These are phyloP conservation scores for Drosophila buzzatii DNA, from an alignment of 2,888 invertebrate species.

Conservation along the genomic window DNA sequence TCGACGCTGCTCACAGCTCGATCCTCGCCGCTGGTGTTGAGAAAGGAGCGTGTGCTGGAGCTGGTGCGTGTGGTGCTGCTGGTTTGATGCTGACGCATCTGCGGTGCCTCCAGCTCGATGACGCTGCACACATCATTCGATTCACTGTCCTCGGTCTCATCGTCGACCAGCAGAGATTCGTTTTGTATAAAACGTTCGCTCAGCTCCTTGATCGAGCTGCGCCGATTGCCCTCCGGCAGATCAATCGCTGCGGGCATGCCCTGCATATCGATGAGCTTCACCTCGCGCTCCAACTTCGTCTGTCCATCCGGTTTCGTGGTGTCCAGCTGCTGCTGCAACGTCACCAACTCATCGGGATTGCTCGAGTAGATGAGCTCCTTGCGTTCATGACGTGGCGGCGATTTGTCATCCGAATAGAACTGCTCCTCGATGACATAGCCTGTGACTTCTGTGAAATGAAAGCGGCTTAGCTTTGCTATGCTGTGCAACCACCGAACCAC, in stretches of 20 bases:
- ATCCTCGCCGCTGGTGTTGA: conserved; percentile 88
- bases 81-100: conserved; percentile 70
- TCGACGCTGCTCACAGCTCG: conserved; percentile 91
- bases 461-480: background rate
- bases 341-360: conserved; percentile 86
- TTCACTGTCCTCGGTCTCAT: conserved; percentile 78
- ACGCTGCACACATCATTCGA: conserved; percentile 75
- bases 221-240: conserved; percentile 83
- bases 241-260: conserved; percentile 21
- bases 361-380: conserved; percentile 90
- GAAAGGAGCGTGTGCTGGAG: conserved; percentile 87
- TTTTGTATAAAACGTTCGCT: conserved; percentile 93
- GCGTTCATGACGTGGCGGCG: conserved; percentile 89
- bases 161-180: conserved; percentile 73
- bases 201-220: conserved; percentile 91
- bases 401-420: conserved; percentile 89
- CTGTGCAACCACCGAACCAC: background rate
- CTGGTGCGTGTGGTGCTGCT: conserved; percentile 66
- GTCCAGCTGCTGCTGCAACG: conserved; percentile 67
- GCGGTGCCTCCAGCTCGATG: conserved; percentile 70
- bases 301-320: conserved; percentile 40
- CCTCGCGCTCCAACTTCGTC: conserved; percentile 59
- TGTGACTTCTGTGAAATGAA: conserved; percentile 87
- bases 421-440: conserved; percentile 90
- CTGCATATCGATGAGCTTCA: conserved; percentile 65